Conservation (phyloP, 2,888 invertebrate genomes). For the Escarpia spicata region DNA sequence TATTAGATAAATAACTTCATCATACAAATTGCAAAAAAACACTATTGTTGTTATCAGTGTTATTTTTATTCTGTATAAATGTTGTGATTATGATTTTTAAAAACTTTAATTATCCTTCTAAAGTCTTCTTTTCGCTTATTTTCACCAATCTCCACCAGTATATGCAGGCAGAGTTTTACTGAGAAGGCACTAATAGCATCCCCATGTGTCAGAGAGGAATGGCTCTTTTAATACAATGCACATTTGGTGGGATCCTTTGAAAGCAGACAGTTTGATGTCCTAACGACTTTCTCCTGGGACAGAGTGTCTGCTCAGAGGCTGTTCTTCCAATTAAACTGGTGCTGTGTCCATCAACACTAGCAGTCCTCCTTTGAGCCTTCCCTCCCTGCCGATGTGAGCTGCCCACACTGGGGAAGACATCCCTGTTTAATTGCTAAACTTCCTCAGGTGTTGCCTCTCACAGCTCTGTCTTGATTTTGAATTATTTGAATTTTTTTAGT, state of each 20-base stretch:
- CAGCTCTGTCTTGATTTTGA: neutral
- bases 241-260: slow-evolving; percentile 4
- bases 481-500: neutral
- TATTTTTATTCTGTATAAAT: neutral
- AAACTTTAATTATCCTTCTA: neutral
- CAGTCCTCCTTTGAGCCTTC: neutral
- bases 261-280: slow-evolving; percentile 6
- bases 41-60: neutral
- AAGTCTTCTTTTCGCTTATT: neutral
- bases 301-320: neutral
- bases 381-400: neutral
- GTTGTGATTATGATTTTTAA: neutral
- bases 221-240: slow-evolving; percentile 6
- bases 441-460: neutral
- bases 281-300: neutral
- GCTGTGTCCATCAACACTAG: neutral
- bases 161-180: neutral
- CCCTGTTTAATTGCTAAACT: slow-evolving; percentile 4
- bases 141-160: neutral
- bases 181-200: neutral
- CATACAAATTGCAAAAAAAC: neutral
- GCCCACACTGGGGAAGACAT: neutral
- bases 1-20: no score
- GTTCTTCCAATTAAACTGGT: slow-evolving; percentile 6
- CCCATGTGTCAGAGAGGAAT: neutral